Evolutionary conservation across 2,113 vertebrate genomes (phyloP), one percentile per base, ranked within the genome.

Genomic region (Anguilla japonica): DNA sequence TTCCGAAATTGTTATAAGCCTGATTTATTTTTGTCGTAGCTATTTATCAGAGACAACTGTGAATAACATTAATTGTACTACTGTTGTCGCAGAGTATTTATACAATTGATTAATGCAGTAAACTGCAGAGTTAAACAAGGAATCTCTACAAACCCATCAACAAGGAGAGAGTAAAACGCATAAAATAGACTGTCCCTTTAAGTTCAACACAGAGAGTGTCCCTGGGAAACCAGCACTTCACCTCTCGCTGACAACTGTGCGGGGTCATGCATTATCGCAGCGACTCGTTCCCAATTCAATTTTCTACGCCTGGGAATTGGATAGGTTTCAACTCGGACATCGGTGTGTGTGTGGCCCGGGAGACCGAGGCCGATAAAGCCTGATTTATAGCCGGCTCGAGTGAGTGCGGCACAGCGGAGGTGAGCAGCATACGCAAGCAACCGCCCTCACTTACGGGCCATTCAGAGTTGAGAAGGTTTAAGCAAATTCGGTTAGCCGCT

Each of bases 221-320:
- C 39, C 18, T 39, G 79, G 34, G 29, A 80, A 80, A 41, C 79
- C 79, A 80, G 14, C 79, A 80, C 29, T 40, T 80, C 34, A 80
- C 29, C 79, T 80, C 29, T 39, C 40, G 34, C 79, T 80, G 79
- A 81, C 79, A 81, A 46, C 79, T 81, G 40, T 81, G 79, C 40
- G 40, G 22, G 79, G 79, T 20, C 79, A 81, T 46, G 43, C 79
- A 81, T 81, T 81, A 81, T 46, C 18, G 40, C 18, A 46, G 79
- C 79, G 18, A 81, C 41, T 81, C 14, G 41, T 81, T 81, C 40
- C 29, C 41, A 81, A 26, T 81, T 20, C 29, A 81, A 81, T 81
- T 81, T 81, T 81, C 79, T 81, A 81, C 11, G 41, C 39, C 71
- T 75, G 71, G 71, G 71, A 75, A 34, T 75, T 75, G 71, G n/a